Evolutionary conservation across 2,113 vertebrate genomes (phyloP).

Genomic region (Bungarus multicinctus): DNA sequence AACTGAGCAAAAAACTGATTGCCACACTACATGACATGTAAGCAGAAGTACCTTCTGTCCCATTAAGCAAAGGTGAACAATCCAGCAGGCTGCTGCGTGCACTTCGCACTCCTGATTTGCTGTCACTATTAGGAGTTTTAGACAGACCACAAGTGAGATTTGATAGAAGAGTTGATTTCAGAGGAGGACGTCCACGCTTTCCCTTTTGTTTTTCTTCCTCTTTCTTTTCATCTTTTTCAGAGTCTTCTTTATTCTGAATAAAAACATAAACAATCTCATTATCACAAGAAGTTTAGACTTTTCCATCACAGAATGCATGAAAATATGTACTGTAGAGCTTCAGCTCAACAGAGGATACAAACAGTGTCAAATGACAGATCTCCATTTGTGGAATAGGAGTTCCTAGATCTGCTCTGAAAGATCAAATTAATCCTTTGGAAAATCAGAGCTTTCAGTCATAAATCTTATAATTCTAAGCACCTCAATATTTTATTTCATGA

Average conservation of each 20-base stretch:
- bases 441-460: not conserved
- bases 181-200: slow-evolving; percentile 88
- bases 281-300: not conserved
- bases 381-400: not conserved
- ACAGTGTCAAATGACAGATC: not conserved
- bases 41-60: slow-evolving; percentile 62
- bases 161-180: slow-evolving; percentile 81
- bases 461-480: not conserved
- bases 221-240: slow-evolving; percentile 80
- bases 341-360: not conserved
- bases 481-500: not conserved
- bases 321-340: not conserved
- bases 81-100: slow-evolving; percentile 60
- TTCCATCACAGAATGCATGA: not conserved
- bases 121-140: slow-evolving; percentile 79
- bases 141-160: slow-evolving; percentile 73
- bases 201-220: slow-evolving; percentile 82
- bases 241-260: slow-evolving; percentile 88
- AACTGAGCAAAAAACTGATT: not conserved
- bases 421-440: not conserved
- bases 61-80: slow-evolving; percentile 70
- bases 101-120: slow-evolving; percentile 72
- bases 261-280: not conserved
- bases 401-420: not conserved
- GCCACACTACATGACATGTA: slow-evolving; percentile 5